Conservation (phyloP, 1,140 invertebrate species). For the Aphaenogaster rudis region DNA sequence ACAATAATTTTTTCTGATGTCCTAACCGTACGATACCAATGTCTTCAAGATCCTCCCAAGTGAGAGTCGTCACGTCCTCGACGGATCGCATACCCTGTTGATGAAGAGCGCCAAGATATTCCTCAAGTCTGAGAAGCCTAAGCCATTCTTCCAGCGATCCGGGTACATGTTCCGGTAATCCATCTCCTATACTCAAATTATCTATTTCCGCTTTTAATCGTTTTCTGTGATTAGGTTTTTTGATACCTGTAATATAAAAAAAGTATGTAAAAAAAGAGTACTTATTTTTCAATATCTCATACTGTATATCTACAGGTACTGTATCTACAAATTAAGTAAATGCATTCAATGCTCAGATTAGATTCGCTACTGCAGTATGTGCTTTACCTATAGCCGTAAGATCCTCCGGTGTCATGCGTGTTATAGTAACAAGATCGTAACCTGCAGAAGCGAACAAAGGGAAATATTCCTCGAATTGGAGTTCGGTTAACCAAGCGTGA, state of each 20-base stretch:
- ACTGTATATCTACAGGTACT: background rate
- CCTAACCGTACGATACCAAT: conserved; percentile 98
- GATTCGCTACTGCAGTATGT: background rate
- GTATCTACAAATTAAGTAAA: background rate
- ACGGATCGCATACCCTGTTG: conserved; percentile 98
- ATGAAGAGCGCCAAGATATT: conserved; percentile 95
- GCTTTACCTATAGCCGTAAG: conserved; percentile 91
- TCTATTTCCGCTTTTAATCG: conserved; percentile 98
- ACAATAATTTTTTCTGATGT: conserved; percentile 99
- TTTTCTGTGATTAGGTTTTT: conserved; percentile 98
- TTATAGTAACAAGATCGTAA: conserved; percentile 99
- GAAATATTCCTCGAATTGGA: conserved; percentile 98
- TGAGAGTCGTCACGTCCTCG: conserved; percentile 96
- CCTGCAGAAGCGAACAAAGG: conserved; percentile 97
- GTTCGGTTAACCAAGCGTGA: conserved; percentile 96
- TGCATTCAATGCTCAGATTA: background rate
- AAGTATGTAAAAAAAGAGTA: background rate
- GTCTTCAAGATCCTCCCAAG: conserved; percentile 99
- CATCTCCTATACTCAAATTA: conserved; percentile 97
- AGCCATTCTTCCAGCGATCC: conserved; percentile 98
- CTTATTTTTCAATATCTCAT: background rate
- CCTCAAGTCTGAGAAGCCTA: conserved; percentile 94
- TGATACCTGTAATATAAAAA: conserved; percentile 89
- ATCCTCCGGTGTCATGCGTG: conserved; percentile 99
- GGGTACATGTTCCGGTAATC: conserved; percentile 96